Conservation (phyloP, 2,113 vertebrate species). For the Catharus bicknelli region DNA sequence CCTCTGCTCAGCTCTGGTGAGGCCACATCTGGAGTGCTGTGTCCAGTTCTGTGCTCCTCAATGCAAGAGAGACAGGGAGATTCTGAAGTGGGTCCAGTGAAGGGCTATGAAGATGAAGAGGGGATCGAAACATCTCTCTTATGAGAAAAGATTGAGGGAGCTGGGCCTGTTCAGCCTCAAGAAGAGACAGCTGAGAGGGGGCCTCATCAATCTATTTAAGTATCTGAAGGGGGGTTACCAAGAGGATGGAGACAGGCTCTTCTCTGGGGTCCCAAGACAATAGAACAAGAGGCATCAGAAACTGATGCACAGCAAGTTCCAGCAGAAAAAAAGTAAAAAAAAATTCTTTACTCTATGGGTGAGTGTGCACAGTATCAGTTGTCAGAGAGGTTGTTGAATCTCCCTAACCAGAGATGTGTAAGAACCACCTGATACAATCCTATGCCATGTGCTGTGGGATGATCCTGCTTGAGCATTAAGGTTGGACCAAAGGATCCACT, state of each 20-base stretch:
- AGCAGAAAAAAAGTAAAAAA: background rate
- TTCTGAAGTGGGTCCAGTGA: fast-evolving
- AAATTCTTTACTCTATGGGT: background rate
- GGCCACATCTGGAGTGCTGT: background rate
- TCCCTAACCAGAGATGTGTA: background rate
- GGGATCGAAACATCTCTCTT: background rate
- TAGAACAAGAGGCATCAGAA: background rate
- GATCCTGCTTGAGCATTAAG: background rate
- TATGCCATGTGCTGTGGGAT: background rate
- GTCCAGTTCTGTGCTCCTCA: background rate
- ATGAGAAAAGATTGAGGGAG: background rate
- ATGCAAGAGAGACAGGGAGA: fast-evolving
- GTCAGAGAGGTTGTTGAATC: background rate
- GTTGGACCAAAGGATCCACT: background rate
- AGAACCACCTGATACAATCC: background rate
- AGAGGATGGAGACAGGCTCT: background rate
- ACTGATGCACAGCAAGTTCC: background rate
- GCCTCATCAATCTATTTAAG: background rate
- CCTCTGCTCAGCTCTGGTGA: background rate
- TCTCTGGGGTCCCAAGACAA: background rate
- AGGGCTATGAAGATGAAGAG: background rate
- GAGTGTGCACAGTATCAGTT: background rate
- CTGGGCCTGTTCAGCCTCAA: background rate
- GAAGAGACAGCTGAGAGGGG: background rate
- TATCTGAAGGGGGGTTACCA: background rate